These are phyloP conservation scores for Ypsolopha scabrella DNA, from an alignment of 2,888 invertebrate species.

Conservation along the genomic window DNA sequence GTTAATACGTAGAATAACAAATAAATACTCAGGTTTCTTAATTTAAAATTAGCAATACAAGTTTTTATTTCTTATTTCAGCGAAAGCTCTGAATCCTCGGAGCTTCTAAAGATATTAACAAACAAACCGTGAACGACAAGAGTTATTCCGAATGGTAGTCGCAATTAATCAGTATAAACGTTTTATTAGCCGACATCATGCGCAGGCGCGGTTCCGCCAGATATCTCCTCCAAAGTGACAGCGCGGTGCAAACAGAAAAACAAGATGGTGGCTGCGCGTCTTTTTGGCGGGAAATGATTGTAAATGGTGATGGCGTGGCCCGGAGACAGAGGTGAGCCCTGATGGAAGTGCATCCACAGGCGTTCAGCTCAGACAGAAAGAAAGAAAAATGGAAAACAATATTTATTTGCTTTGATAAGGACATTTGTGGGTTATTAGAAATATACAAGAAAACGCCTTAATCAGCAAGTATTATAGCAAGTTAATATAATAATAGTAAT, in stretches of 20 bases:
- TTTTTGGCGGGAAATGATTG: conserved; percentile 24
- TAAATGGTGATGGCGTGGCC: conserved; percentile 41
- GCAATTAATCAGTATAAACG: conserved; percentile 55
- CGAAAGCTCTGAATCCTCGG: background rate
- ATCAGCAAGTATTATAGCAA: too few relatives aligned
- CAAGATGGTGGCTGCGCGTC: conserved; percentile 18
- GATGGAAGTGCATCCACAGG: too few relatives aligned
- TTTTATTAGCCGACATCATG: conserved; percentile 44
- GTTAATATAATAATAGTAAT: too few relatives aligned
- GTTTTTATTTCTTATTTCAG: background rate
- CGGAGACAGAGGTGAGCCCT: background rate
- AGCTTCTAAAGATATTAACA: conserved; percentile 4
- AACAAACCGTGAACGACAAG: conserved; percentile 7
- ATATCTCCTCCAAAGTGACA: conserved; percentile 38
- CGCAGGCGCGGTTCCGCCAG: conserved; percentile 39
- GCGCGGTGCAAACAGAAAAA: conserved; percentile 21
- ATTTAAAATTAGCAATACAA: too few relatives aligned
- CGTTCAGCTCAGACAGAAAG: too few relatives aligned
- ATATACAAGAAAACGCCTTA: too few relatives aligned
- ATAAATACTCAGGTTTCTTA: too few relatives aligned
- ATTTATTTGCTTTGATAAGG: too few relatives aligned
- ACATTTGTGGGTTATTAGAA: too few relatives aligned
- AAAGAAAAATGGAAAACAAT: too few relatives aligned
- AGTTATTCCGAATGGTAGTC: conserved; percentile 19
- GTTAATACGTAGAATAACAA: too few relatives aligned